Evolutionary conservation across 1,140 invertebrate species (phyloP), one percentile per base, ranked within the genome.

Genomic region (Dryas iulia): DNA sequence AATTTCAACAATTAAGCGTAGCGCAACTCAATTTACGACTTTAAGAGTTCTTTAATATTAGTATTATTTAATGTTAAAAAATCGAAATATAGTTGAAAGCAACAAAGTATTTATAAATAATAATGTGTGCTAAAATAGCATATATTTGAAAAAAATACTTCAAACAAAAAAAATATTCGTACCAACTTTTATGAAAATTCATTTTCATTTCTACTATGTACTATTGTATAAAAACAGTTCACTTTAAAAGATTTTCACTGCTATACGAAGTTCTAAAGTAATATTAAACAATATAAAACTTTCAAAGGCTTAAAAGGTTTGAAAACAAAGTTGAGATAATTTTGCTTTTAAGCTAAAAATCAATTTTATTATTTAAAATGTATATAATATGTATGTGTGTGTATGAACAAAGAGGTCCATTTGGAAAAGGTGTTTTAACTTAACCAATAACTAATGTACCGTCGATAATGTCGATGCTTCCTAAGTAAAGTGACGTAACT

Each of bases 211-310:
- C 6, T 3, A 28, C 18, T 47, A 3, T n/a, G 30, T 31, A 47
- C 39, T 47, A 47, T 47, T 47, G 39, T 47, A 21, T 47, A 47
- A 47, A 47, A 47, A 47, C 39, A 21, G 39, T 21, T 47, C 21
- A 47, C 14, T 47, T 21, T 47, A 47, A 39, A 47, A 47, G 39
- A 47, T 47, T 47, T 47, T 47, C 39, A 21, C 39, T 47, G 39
- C 39, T 47, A 47, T 47, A 47, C 18, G 39, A 21, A 47, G 14
- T 47, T 47, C 39, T 47, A 47, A 47, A 47, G 39, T 47, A 47
- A 47, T 47, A 47, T 47, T 21, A 47, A 47, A 47, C 39, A 47
- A 47, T 47, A 47, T 47, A 18, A 47, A 47, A 47, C 18, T 47
- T 47, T 21, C 39, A 47, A 47, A 21, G 18, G 39, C 39, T 47